A percentile compares a stretch with the other conserved stretches of the same genome.
These are phyloP conservation scores for Drosophila sproati DNA, from an alignment of 1,140 invertebrate genomes.

Conservation along the genomic window DNA sequence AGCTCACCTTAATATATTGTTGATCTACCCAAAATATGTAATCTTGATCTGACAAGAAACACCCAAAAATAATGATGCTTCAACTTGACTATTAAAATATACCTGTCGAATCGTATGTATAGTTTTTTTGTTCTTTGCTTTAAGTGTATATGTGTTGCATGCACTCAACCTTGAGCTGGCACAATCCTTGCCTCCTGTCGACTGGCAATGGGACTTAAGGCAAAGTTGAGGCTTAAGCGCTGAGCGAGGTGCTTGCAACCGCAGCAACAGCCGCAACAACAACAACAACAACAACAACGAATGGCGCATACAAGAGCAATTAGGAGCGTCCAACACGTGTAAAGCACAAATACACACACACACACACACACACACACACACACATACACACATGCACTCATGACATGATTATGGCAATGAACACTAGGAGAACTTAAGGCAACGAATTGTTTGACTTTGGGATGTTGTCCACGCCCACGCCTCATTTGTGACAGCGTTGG, in stretches of 20 bases:
- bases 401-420: slow-evolving; percentile 55
- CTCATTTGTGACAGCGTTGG: slow-evolving; percentile 3
- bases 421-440: slow-evolving; percentile 30
- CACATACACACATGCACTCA: slow-evolving; percentile 3
- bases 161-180: not conserved
- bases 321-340: slow-evolving; percentile 55
- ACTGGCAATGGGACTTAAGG: not conserved
- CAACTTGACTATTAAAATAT: no score
- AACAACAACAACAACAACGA: not conserved
- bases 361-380: slow-evolving; percentile 6
- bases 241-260: slow-evolving; percentile 22
- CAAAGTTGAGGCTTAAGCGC: slow-evolving; percentile 9
- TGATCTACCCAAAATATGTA: no score
- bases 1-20: no score
- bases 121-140: not conserved
- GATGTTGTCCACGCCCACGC: slow-evolving; percentile 22
- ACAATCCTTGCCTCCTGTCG: not conserved
- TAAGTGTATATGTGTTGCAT: not conserved
- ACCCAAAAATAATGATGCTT: no score
- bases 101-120: no score
- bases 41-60: no score
- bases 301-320: slow-evolving; percentile 68
- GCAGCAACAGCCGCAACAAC: slow-evolving; percentile 16
- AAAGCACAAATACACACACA: slow-evolving; percentile 20
- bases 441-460: slow-evolving; percentile 45